A percentile compares a stretch with the other conserved stretches of the same genome.
phyloP scores from a whole-genome alignment of 2,113 vertebrate species.

The Fulica atra region DNA sequence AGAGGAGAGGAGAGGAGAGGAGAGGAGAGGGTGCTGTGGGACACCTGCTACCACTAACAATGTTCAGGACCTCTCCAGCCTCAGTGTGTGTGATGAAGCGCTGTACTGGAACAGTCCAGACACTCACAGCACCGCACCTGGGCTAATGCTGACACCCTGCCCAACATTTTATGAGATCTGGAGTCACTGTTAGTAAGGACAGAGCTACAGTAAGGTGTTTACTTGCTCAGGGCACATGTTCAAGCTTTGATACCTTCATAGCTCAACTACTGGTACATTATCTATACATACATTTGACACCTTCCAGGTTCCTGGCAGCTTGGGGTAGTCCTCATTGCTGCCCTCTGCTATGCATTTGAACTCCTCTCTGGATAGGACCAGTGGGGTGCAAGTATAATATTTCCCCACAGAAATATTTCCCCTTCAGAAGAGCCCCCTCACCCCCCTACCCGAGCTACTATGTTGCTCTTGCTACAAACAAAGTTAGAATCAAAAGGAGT shows the following conservation, averaged over 20 bases:
- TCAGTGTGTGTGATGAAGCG: background rate
- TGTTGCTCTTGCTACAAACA: background rate
- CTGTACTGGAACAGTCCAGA: background rate
- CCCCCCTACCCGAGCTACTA: background rate
- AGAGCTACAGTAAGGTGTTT: background rate
- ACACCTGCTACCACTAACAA: background rate
- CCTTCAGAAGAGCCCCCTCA: background rate
- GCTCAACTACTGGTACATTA: background rate
- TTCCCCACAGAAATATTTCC: accelerated
- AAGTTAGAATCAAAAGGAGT: background rate
- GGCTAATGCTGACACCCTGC: background rate
- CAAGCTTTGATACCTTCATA: background rate
- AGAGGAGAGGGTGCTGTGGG: background rate
- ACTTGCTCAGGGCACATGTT: background rate
- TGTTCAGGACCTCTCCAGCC: background rate
- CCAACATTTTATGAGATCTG: background rate
- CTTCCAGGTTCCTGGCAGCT: background rate
- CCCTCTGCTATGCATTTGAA: background rate
- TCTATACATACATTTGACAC: background rate
- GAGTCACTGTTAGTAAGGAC: background rate
- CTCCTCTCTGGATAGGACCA: background rate
- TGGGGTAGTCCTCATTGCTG: background rate
- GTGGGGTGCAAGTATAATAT: background rate
- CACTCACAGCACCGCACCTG: background rate
- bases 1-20: background rate